Conservation (phyloP, 2,797 vertebrate genomes). For the Onychomys torridus region DNA sequence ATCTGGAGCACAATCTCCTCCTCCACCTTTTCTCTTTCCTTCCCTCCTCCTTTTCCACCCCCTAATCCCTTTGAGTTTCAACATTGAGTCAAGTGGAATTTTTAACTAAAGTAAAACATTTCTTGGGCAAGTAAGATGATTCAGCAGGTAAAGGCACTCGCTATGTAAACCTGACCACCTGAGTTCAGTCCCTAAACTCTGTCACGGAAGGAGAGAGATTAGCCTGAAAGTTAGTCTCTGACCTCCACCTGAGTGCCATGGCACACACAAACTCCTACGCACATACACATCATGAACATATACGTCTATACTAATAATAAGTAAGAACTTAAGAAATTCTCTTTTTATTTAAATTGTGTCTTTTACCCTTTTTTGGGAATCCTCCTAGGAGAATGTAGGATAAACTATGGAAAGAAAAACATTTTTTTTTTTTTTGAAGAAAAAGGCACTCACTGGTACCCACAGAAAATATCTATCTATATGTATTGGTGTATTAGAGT, state of each 20-base stretch:
- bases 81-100: background rate
- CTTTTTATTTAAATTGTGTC: background rate
- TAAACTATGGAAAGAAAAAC: background rate
- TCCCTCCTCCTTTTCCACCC: background rate
- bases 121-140: background rate
- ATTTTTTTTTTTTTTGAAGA: background rate
- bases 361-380: background rate
- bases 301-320: background rate
- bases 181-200: background rate
- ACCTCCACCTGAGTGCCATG: background rate
- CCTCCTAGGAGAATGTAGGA: background rate
- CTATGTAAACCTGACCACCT: background rate
- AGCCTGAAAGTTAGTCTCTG: background rate
- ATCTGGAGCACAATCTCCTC: background rate
- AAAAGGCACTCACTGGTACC: background rate
- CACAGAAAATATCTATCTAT: background rate
- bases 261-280: background rate
- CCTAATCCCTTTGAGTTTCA: background rate
- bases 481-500: background rate
- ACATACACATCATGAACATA: background rate
- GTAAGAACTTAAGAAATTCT: too few species aligned
- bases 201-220: background rate
- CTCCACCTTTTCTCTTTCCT: background rate
- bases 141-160: background rate
- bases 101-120: background rate